A percentile compares a stretch with the other conserved stretches of the same genome.
Evolutionary conservation across 2,797 vertebrate genomes (phyloP).

Genomic region (Rhinogobio ventralis): DNA sequence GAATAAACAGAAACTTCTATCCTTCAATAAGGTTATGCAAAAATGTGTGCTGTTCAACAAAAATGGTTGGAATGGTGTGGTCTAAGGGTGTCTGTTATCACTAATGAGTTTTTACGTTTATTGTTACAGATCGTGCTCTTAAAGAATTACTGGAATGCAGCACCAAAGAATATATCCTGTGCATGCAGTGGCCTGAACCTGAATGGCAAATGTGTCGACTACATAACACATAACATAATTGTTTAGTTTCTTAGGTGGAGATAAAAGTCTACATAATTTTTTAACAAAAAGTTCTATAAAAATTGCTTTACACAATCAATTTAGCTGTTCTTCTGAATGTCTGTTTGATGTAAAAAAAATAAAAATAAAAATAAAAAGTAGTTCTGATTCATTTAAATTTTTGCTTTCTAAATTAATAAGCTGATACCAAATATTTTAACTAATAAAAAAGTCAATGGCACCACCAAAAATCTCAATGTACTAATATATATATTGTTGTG

Average conservation of each 20-base stretch:
- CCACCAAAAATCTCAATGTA: not conserved
- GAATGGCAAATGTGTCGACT: not conserved
- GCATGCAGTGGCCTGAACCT: not conserved
- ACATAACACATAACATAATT: not conserved
- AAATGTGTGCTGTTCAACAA: not conserved
- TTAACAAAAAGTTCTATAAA: not conserved
- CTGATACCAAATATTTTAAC: not conserved
- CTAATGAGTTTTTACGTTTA: not conserved
- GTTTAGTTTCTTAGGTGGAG: not conserved
- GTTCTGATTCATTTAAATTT: not conserved
- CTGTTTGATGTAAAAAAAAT: not conserved
- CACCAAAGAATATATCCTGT: constrained; percentile 13
- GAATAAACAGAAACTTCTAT: not conserved
- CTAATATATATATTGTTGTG: no score
- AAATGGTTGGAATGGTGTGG: not conserved
- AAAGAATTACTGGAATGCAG: constrained; percentile 24
- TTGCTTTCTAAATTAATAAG: not conserved
- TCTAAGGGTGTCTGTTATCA: not conserved
- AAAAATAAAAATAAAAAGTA: not conserved
- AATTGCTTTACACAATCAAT: not conserved
- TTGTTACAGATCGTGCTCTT: not conserved
- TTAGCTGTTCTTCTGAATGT: not conserved
- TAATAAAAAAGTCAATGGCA: not conserved
- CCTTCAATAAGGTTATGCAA: not conserved
- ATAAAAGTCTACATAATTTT: not conserved